phyloP scores from a whole-genome alignment of 35 echinoderm and acorn worm genomes.

The Ophiothrix spiculata region DNA sequence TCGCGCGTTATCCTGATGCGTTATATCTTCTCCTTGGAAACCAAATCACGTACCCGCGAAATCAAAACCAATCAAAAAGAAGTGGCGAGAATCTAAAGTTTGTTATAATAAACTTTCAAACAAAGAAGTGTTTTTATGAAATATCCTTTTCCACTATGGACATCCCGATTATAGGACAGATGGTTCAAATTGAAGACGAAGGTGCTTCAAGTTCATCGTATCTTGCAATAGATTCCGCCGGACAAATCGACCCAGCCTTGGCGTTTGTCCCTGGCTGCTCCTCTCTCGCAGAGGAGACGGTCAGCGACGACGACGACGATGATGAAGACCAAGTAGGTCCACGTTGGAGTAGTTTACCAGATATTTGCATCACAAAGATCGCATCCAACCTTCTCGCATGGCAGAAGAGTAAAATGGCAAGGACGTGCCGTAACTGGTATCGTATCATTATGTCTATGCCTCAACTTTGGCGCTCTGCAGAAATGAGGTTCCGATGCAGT shows the following conservation, averaged over 20 bases:
- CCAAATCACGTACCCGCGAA: too few relatives aligned
- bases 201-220: neutral
- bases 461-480: conserved; percentile 66
- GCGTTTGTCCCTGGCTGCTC: neutral
- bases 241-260: neutral
- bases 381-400: too few relatives aligned
- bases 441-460: conserved; percentile 55
- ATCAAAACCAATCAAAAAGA: too few relatives aligned
- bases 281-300: neutral
- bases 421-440: conserved; percentile 76
- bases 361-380: too few relatives aligned
- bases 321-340: neutral
- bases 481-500: conserved; percentile 61
- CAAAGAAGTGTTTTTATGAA: too few relatives aligned
- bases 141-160: too few relatives aligned
- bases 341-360: neutral
- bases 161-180: neutral
- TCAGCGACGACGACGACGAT: neutral
- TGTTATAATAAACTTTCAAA: too few relatives aligned
- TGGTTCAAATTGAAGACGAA: neutral
- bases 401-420: too few relatives aligned
- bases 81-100: too few relatives aligned
- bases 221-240: neutral
- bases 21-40: too few relatives aligned
- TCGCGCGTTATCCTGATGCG: too few relatives aligned